Base-by-base conservation (phyloP, 1,140 invertebrate genomes). In the Teleopsis dalmanni region DNA sequence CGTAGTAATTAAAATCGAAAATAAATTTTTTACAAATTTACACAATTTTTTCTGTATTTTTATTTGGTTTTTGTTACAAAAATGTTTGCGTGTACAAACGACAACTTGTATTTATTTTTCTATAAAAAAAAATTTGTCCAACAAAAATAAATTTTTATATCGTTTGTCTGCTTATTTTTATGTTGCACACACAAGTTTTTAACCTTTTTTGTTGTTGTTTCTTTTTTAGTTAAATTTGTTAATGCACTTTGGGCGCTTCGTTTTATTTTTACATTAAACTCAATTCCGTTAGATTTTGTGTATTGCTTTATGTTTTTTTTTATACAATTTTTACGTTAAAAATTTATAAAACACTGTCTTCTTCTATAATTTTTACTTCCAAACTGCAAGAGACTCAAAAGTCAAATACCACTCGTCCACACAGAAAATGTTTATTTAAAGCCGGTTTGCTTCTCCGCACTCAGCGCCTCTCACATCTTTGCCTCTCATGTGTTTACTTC, bases 371-470 rank as follows among this genome's bases (percentile, higher is more conserved):
- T 46, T 55, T 50, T 50, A 47, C 45, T 48, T 57, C 55, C 53
- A 48, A 55, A 48, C 58, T 51, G 53, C 53, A 57, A 58, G 58
- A 60, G 54, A 57, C 55, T 51, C 43, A 45, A 48, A 46, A 57
- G 55, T 47, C 55, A 58, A 60, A 60, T 60, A 60, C 51, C 57
- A 53, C 47, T 31, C 14, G 14, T 45, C 11, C 18, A 8, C 13
- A 49, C 50, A 33, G 55, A 49, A 47, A 54, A 48, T 45, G 51
- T 57, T 61, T 63, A 63, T 59, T 63, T 63, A 57, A 64, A 62
- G 61, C 61, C 61, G 61, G 61, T 64, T 64, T 60, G n/a, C 49
- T 36, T 21, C 29, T 21, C 23, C 13, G 22, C 40, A 22, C 27
- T n/a, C 27, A 36, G 18, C 44, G 27, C 18, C 22, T 40, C 36